Percentiles rank a stretch among this genome's conserved stretches.
Evolutionary conservation across 30 jellyfish, hydroid and myxozoan genomes (phyloP).

Genomic region (Pelagia noctiluca): DNA sequence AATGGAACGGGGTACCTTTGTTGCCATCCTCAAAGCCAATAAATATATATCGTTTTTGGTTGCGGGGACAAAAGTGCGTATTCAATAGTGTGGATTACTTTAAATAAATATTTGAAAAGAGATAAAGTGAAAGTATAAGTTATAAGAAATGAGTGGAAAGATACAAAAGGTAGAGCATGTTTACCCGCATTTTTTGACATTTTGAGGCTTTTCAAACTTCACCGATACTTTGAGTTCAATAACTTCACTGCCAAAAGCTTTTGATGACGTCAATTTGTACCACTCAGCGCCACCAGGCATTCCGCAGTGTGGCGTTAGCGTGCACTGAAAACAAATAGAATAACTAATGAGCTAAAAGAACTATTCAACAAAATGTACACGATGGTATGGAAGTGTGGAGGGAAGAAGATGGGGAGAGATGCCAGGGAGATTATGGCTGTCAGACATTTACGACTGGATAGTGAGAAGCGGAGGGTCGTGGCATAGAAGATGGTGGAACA

Average conservation of each 20-base stretch:
- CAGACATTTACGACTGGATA: no score
- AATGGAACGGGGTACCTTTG: no score
- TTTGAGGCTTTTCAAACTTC: conserved; percentile 88
- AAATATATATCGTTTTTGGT: no score
- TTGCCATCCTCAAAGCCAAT: no score
- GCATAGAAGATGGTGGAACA: no score
- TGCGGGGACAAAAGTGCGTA: no score
- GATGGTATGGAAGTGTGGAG: neutral
- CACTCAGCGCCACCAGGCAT: conserved; percentile 87
- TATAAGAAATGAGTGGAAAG: neutral
- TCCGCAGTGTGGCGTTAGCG: conserved; percentile 90
- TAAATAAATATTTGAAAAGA: no score
- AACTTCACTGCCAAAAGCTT: conserved; percentile 89
- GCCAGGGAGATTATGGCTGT: no score
- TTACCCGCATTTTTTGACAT: conserved; percentile 97
- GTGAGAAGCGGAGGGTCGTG: no score
- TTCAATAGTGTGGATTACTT: no score
- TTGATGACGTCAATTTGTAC: conserved; percentile 78
- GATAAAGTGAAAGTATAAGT: no score
- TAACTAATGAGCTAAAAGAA: neutral
- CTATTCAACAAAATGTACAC: neutral
- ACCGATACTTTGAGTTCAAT: conserved; percentile 81
- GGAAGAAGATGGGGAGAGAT: no score
- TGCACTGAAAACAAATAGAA: conserved; percentile 35
- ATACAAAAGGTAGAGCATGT: conserved; percentile 3